phyloP scores from a whole-genome alignment of 2,797 vertebrate genomes.

The Harpagifer antarcticus region DNA sequence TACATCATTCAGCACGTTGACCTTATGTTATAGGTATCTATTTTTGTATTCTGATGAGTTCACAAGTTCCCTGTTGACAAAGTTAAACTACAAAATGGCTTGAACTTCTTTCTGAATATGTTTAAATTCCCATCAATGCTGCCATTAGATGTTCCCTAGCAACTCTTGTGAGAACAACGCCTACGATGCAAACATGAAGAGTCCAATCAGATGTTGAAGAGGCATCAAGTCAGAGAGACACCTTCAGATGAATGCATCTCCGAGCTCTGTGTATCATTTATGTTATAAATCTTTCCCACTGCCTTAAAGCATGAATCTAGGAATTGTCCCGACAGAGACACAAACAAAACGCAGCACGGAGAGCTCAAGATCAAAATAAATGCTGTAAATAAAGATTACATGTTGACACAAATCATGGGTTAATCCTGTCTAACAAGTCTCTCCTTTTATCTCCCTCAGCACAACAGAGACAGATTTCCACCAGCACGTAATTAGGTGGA shows the following conservation, averaged over 20 bases:
- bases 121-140: constrained; percentile 23
- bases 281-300: neutral
- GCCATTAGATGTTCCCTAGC: constrained; percentile 40
- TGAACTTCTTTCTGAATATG: neutral
- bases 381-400: constrained; percentile 21
- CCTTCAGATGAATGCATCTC: constrained; percentile 11
- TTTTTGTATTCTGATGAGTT: neutral
- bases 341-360: neutral
- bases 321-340: neutral
- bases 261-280: neutral
- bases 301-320: neutral
- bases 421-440: constrained; percentile 5
- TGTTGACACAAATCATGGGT: constrained; percentile 16
- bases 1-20: neutral
- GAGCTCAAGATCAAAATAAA: constrained; percentile 6
- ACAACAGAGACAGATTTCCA: constrained; percentile 29
- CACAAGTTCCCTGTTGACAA: neutral
- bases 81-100: neutral
- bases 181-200: constrained; percentile 26
- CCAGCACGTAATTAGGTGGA: constrained; percentile 41
- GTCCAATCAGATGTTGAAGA: constrained; percentile 25
- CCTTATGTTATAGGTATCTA: no score
- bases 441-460: neutral
- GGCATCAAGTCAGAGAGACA: constrained; percentile 24
- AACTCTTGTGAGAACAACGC: constrained; percentile 23